These are phyloP conservation scores for Tinea semifulvella DNA, from an alignment of 2,888 invertebrate species.

Conservation along the genomic window DNA sequence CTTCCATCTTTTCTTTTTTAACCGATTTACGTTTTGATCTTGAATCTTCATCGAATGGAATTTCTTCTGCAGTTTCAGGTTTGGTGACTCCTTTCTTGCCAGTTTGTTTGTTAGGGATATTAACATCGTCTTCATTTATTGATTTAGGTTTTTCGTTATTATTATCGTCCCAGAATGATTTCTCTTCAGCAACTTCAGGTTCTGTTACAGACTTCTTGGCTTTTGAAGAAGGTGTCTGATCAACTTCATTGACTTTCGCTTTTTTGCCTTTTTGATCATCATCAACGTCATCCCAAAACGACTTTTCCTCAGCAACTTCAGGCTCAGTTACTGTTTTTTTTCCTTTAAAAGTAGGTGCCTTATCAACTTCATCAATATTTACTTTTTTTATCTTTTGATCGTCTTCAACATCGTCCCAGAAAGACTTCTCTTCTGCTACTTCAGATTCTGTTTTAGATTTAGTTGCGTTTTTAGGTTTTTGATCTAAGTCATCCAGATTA, in stretches of 20 bases:
- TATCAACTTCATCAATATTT: slow-evolving; percentile 29
- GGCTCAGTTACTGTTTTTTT: slow-evolving; percentile 30
- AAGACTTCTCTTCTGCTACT: slow-evolving; percentile 31
- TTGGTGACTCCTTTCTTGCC: slow-evolving; percentile 39
- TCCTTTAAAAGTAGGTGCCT: slow-evolving; percentile 24
- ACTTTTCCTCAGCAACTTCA: slow-evolving; percentile 30
- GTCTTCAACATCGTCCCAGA: slow-evolving; percentile 40
- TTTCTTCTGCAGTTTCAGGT: slow-evolving; percentile 46
- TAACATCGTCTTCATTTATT: slow-evolving; percentile 29
- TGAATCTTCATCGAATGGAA: slow-evolving; percentile 39
- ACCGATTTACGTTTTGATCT: slow-evolving; percentile 52
- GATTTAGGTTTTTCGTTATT: slow-evolving; percentile 26
- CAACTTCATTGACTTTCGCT: slow-evolving; percentile 30
- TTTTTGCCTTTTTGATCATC: slow-evolving; percentile 32
- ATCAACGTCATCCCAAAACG: slow-evolving; percentile 40
- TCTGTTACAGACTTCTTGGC: slow-evolving; percentile 30
- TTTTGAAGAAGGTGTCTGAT: slow-evolving; percentile 24
- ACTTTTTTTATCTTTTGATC: slow-evolving; percentile 31
- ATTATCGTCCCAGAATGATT: slow-evolving; percentile 33
- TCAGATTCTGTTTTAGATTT: slow-evolving; percentile 30
- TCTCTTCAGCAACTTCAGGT: slow-evolving; percentile 29
- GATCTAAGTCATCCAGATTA: slow-evolving; percentile 29
- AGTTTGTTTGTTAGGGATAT: slow-evolving; percentile 31
- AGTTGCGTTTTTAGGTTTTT: slow-evolving; percentile 24
- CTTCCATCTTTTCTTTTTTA: slow-evolving; percentile 50